These are phyloP conservation scores for Drosophila mulleri DNA, from an alignment of 2,888 invertebrate genomes.

Conservation along the genomic window DNA sequence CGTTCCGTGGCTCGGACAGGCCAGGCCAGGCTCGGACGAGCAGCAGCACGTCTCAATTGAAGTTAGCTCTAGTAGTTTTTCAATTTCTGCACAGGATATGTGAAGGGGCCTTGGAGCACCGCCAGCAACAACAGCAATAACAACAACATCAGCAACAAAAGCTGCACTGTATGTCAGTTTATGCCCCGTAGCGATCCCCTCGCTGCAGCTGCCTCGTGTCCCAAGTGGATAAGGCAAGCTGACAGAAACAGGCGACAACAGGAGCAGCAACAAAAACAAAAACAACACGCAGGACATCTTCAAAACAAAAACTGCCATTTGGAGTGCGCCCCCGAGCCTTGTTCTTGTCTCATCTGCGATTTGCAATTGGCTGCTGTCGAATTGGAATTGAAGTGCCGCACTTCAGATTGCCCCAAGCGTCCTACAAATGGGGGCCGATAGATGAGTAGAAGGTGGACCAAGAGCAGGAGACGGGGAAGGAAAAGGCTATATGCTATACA, in stretches of 20 bases:
- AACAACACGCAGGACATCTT: slow-evolving; percentile 37
- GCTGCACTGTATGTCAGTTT: slow-evolving; percentile 29
- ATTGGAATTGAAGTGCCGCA: slow-evolving; percentile 67
- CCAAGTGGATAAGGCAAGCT: slow-evolving; percentile 63
- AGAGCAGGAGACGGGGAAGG: background rate
- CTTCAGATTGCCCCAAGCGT: slow-evolving; percentile 42
- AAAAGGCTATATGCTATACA: background rate
- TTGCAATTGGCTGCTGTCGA: slow-evolving; percentile 70
- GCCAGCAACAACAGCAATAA: slow-evolving; percentile 24
- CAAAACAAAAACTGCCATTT: slow-evolving; percentile 58
- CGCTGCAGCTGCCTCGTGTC: slow-evolving; percentile 55
- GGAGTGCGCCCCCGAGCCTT: slow-evolving; percentile 53
- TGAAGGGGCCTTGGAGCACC: slow-evolving; percentile 42
- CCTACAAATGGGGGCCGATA: slow-evolving; percentile 1
- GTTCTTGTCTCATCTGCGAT: slow-evolving; percentile 59
- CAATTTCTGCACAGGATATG: slow-evolving; percentile 67
- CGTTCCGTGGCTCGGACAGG: slow-evolving; percentile 37
- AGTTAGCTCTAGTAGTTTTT: slow-evolving; percentile 62
- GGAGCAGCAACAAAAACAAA: slow-evolving; percentile 2
- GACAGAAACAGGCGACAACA: slow-evolving; percentile 56
- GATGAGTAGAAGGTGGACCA: background rate
- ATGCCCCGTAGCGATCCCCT: slow-evolving; percentile 32
- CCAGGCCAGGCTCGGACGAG: slow-evolving; percentile 4
- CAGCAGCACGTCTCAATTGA: slow-evolving; percentile 60
- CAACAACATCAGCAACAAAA: slow-evolving; percentile 17